A percentile compares a stretch with the other conserved stretches of the same genome.
Conservation (phyloP, 2,113 vertebrate species). For the Buteo buteo region DNA sequence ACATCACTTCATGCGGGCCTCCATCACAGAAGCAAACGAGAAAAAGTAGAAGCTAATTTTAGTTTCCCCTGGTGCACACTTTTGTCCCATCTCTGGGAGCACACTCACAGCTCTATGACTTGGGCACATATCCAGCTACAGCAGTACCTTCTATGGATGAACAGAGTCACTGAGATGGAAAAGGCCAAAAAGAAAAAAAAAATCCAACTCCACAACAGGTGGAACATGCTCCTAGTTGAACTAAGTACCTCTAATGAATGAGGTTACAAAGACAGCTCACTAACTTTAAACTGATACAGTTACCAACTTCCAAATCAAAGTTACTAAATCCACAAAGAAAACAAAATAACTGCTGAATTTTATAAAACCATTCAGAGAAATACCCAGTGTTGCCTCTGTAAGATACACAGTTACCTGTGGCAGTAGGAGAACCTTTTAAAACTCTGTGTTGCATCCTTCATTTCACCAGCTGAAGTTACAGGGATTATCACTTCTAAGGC, state of each 20-base stretch:
- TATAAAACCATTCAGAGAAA: neutral
- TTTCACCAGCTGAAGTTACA: neutral
- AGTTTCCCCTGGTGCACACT: fast-evolving
- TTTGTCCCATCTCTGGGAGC: neutral
- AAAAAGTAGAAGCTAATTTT: neutral
- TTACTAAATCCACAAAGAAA: neutral
- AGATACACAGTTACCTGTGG: neutral
- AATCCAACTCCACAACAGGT: neutral
- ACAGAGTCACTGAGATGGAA: neutral
- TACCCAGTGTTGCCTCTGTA: neutral
- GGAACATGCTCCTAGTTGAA: neutral
- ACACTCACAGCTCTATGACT: no score
- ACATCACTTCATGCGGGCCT: fast-evolving
- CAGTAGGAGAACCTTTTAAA: neutral
- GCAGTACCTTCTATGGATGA: neutral
- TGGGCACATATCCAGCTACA: neutral
- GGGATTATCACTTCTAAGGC: neutral
- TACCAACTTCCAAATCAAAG: neutral
- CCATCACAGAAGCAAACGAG: neutral
- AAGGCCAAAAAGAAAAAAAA: neutral
- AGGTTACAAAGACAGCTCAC: neutral
- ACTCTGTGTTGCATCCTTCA: neutral
- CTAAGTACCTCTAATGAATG: neutral
- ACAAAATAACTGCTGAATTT: neutral
- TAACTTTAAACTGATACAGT: neutral